Conservation (phyloP, 2,888 invertebrate species). For the Campoletis raptor region DNA sequence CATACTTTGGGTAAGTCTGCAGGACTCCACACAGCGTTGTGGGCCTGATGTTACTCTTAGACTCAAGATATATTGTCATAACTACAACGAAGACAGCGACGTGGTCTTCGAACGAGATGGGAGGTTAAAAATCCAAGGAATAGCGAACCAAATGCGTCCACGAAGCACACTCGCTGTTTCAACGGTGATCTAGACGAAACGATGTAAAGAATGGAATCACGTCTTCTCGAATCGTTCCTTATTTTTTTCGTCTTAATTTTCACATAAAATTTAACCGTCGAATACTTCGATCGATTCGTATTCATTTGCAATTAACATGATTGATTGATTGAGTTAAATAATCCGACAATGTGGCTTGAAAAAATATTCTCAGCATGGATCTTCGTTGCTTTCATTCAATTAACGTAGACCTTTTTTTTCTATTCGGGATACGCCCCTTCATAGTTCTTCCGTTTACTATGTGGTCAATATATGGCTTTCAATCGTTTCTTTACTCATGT, state of each 20-base stretch:
- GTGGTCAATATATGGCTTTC: neutral
- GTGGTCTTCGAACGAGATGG: constrained; percentile 43
- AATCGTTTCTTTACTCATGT: constrained; percentile 11
- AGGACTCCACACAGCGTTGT: constrained; percentile 72
- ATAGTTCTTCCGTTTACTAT: neutral
- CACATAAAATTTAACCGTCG: neutral
- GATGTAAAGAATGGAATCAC: neutral
- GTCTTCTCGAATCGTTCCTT: constrained; percentile 11
- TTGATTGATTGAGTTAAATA: constrained; percentile 8
- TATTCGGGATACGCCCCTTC: neutral
- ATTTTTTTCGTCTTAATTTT: constrained; percentile 8
- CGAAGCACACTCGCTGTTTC: constrained; percentile 25
- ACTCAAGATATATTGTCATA: constrained; percentile 75
- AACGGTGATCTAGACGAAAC: constrained; percentile 15
- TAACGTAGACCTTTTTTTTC: neutral
- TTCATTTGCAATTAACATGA: constrained; percentile 13
- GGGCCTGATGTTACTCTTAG: constrained; percentile 75
- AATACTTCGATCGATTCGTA: constrained; percentile 3
- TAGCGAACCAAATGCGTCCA: constrained; percentile 37
- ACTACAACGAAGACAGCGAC: constrained; percentile 62
- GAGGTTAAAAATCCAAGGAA: constrained; percentile 39
- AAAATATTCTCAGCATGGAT: neutral
- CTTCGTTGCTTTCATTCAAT: constrained; percentile 8
- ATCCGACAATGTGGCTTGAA: neutral
- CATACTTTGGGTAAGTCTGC: constrained; percentile 75